phyloP scores from a whole-genome alignment of 2,113 vertebrate genomes.

The Lontra canadensis region DNA sequence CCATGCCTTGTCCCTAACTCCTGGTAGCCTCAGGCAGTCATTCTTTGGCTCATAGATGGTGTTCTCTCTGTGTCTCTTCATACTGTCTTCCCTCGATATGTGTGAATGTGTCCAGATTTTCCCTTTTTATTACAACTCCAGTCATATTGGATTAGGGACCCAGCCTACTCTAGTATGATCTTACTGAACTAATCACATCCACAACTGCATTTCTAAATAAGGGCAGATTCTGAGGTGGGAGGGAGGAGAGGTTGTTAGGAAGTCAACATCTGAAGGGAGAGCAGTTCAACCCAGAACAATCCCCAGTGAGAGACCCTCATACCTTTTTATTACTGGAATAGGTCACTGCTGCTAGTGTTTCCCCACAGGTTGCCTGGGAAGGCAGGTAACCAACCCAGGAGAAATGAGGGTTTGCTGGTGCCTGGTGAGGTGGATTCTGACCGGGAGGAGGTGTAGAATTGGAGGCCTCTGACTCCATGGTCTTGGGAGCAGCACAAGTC shows the following conservation, averaged over 20 bases:
- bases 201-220: background rate
- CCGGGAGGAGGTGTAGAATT: background rate
- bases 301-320: background rate
- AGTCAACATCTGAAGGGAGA: background rate
- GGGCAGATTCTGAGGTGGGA: background rate
- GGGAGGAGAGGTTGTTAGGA: background rate
- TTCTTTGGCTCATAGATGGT: background rate
- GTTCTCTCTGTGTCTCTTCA: background rate
- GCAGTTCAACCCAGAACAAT: background rate
- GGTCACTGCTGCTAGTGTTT: background rate
- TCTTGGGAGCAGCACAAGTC: background rate
- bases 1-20: background rate
- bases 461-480: background rate
- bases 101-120: background rate
- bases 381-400: background rate
- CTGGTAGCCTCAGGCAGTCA: background rate
- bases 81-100: background rate
- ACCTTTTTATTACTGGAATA: background rate
- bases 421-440: background rate
- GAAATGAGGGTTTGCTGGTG: background rate
- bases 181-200: background rate
- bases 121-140: background rate
- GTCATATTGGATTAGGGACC: background rate
- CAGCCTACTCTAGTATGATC: background rate
- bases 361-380: background rate